Evolutionary conservation across 2,888 invertebrate genomes (phyloP), one percentile per base, ranked within the genome.

Genomic region (Lutraria lutraria): DNA sequence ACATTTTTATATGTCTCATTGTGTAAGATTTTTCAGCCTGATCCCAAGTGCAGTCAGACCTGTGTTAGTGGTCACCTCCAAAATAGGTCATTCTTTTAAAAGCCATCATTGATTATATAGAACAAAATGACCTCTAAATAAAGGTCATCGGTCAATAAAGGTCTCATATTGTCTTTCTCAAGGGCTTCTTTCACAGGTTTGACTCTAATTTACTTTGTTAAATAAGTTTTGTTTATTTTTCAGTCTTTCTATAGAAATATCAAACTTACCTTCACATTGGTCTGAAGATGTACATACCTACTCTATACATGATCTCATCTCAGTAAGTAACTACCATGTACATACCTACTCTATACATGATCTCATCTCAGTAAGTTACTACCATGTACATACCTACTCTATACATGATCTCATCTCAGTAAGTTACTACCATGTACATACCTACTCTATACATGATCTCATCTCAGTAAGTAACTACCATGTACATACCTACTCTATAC

Each of bases 301-400:
- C 97, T 98, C 98, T 2, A 97, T 98, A 95, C 97, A 97, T 93
- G 98, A 98, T 97, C 97, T 98, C 94, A 97, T 97, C 72, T 97
- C 97, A 95, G 96, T 96, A 92, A 93, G 94, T 91, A 80, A n/a
- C 19, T 0, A 34, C 15, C n/a, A n/a, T n/a, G n/a, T n/a, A 0
- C 98, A 98, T 94, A 96, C 97, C 86, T 98, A 98, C 97, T 98
- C 98, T 2, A 97, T 98, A 95, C 97, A 97, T 93, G 98, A 98
- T 97, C 97, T 98, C 94, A 97, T 97, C 72, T 97, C 97, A 95
- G 96, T 96, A 92, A 93, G 94, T 91, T 72, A n/a, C 19, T 0
- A 34, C 15, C n/a, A 98, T 94, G 97, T 97, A 0, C 98, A 98
- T 94, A 96, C 97, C 86, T 98, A 98, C 97, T 98, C 98, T 2